Evolutionary conservation across 2,888 invertebrate genomes (phyloP).

Genomic region (Deilephila porcellus): DNA sequence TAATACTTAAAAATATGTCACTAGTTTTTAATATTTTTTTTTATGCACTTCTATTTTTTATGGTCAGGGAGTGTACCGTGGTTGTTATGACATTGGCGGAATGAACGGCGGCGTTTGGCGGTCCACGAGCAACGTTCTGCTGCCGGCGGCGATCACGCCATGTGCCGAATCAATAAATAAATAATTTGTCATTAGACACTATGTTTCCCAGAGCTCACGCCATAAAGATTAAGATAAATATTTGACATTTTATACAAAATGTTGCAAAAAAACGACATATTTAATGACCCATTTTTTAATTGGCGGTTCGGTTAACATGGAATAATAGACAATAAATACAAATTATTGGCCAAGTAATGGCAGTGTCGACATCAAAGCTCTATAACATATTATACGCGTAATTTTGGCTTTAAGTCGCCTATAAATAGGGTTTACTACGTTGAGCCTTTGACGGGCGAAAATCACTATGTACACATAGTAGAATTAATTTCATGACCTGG

Average conservation of each 20-base stretch:
- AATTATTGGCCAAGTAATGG: constrained; percentile 5
- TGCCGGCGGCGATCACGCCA: constrained; percentile 49
- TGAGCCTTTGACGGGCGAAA: constrained; percentile 10
- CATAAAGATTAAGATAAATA: background rate
- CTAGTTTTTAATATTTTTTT: constrained; percentile 30
- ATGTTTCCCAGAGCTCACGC: constrained; percentile 30
- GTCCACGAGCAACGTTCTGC: constrained; percentile 41
- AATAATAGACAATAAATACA: background rate
- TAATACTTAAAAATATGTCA: constrained; percentile 2
- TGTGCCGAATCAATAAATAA: constrained; percentile 53
- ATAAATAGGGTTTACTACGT: constrained; percentile 9
- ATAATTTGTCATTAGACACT: constrained; percentile 38
- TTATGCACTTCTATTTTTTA: constrained; percentile 34
- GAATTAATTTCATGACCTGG: background rate
- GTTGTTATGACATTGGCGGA: constrained; percentile 39
- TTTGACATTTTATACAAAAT: constrained; percentile 4
- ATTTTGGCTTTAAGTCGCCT: background rate
- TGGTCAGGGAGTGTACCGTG: constrained; percentile 41
- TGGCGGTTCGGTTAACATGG: too few species aligned
- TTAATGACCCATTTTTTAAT: too few species aligned
- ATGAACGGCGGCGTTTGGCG: constrained; percentile 41
- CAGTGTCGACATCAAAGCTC: background rate
- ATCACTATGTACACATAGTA: background rate
- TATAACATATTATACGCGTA: constrained; percentile 13
- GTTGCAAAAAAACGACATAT: background rate